These are phyloP conservation scores for Meta bourneti DNA, from an alignment of 2,888 invertebrate species.

Conservation along the genomic window DNA sequence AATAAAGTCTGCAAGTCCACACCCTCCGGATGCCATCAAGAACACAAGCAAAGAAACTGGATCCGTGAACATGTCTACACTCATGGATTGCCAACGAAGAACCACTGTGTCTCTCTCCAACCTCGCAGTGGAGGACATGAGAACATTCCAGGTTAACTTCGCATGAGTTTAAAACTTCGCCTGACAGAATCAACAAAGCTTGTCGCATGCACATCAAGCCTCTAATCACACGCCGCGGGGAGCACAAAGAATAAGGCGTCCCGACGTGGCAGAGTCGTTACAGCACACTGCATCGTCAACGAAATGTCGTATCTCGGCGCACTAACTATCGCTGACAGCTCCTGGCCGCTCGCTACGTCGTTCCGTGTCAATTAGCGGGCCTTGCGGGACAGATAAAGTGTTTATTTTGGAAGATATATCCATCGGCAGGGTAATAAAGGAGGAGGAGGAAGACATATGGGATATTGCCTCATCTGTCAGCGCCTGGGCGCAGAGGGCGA, in stretches of 20 bases:
- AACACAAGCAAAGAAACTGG: no score
- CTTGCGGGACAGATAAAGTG: constrained; percentile 25
- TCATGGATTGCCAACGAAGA: no score
- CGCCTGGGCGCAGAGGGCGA: not conserved
- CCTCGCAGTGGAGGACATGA: no score
- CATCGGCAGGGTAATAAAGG: not conserved
- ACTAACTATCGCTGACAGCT: constrained; percentile 15
- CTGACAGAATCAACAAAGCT: not conserved
- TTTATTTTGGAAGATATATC: constrained; percentile 31
- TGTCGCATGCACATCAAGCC: not conserved
- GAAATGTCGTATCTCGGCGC: not conserved
- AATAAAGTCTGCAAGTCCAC: no score
- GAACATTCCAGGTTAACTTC: no score
- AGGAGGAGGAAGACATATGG: constrained; percentile 3
- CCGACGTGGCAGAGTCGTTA: not conserved
- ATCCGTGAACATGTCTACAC: no score
- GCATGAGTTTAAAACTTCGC: no score
- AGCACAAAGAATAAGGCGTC: no score
- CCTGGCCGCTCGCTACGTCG: not conserved
- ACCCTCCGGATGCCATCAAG: no score
- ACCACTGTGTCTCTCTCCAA: no score
- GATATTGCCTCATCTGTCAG: constrained; percentile 25
- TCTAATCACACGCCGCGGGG: not conserved
- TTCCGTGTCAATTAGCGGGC: constrained; percentile 12
- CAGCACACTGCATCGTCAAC: constrained; percentile 1